phyloP scores from a whole-genome alignment of 2,888 invertebrate species.

The Phortica okadai region DNA sequence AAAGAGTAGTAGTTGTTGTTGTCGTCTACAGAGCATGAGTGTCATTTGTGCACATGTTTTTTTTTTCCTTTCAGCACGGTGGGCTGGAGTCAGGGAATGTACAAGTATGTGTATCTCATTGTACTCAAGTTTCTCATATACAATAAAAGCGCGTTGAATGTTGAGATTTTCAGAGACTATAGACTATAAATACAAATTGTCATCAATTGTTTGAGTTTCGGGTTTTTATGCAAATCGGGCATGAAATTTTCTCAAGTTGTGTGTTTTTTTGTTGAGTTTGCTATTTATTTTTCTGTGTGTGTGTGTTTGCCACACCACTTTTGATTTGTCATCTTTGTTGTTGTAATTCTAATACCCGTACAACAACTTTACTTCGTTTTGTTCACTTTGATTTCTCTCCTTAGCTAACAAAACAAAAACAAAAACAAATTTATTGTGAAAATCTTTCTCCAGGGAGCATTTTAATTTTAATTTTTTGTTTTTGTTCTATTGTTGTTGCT shows the following conservation, averaged over 20 bases:
- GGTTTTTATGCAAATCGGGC: slow-evolving; percentile 55
- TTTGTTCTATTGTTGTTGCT: slow-evolving; percentile 29
- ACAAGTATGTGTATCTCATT: too few relatives aligned
- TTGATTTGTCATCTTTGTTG: not conserved
- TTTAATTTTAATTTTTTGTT: slow-evolving; percentile 6
- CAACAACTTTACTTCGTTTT: not conserved
- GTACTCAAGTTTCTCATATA: not conserved
- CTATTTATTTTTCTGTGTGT: not conserved
- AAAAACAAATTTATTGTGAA: not conserved
- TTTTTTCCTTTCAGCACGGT: too few relatives aligned
- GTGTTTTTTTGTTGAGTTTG: slow-evolving; percentile 11
- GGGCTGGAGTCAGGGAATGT: too few relatives aligned
- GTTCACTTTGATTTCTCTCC: not conserved
- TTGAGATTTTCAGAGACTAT: slow-evolving; percentile 23
- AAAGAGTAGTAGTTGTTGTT: too few relatives aligned
- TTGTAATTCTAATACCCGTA: not conserved
- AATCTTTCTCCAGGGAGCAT: slow-evolving; percentile 3
- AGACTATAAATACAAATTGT: slow-evolving; percentile 43
- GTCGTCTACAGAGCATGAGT: too few relatives aligned
- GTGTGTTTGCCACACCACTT: not conserved
- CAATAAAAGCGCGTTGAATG: slow-evolving; percentile 2
- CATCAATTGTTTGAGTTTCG: slow-evolving; percentile 47
- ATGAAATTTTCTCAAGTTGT: slow-evolving; percentile 7
- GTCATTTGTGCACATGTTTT: too few relatives aligned
- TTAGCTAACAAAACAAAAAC: not conserved